Conservation (phyloP, 2,113 vertebrate species). For the Poeciliopsis turrubarensis region DNA sequence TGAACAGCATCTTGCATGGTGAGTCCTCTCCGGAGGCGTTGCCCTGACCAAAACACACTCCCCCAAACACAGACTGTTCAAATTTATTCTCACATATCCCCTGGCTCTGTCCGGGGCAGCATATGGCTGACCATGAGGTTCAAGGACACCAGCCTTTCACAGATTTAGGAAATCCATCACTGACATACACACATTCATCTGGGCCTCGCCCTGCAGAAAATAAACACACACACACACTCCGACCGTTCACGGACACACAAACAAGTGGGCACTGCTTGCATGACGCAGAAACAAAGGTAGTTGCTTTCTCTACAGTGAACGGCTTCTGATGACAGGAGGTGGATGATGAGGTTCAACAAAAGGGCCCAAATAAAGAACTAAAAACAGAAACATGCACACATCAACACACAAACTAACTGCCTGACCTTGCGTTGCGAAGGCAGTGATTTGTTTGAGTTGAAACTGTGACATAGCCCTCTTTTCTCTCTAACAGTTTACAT, state of each 20-base stretch:
- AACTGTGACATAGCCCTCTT: neutral
- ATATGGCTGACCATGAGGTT: conserved; percentile 73
- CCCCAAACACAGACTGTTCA: conserved; percentile 26
- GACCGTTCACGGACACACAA: conserved; percentile 15
- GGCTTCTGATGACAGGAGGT: conserved; percentile 26
- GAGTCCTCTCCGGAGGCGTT: conserved; percentile 35
- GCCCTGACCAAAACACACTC: conserved; percentile 34
- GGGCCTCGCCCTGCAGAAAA: conserved; percentile 42
- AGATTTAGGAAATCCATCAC: conserved; percentile 77
- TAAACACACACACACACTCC: conserved; percentile 24
- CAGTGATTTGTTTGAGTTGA: neutral
- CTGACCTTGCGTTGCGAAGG: conserved; percentile 10
- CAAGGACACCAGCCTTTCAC: conserved; percentile 75
- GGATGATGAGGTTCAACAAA: conserved; percentile 25
- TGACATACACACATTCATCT: conserved; percentile 70
- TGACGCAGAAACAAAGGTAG: conserved; percentile 15
- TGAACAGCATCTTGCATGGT: conserved; percentile 25
- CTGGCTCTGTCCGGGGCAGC: conserved; percentile 61
- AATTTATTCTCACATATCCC: conserved; percentile 37
- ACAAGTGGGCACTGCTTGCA: neutral
- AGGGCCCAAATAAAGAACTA: conserved; percentile 4
- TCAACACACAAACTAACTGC: conserved; percentile 20
- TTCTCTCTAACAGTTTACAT: conserved; percentile 21
- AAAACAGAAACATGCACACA: conserved; percentile 16
- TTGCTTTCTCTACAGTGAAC: conserved; percentile 13